Percentiles rank a stretch among this genome's conserved stretches.
Evolutionary conservation across 64 coral and sea anemone genomes (phyloP).

Genomic region (Platygyra sinensis): DNA sequence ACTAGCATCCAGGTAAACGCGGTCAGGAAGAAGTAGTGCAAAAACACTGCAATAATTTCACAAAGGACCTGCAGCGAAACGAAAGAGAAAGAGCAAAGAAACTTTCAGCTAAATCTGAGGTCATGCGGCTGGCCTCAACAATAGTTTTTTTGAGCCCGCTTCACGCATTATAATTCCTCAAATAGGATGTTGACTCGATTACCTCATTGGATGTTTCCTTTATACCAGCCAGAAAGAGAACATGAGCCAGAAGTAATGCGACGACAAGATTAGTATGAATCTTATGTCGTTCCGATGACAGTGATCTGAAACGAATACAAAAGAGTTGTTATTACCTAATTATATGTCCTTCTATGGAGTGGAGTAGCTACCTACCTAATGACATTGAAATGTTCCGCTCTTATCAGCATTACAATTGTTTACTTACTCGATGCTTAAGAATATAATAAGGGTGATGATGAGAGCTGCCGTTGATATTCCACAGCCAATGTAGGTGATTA

Average conservation of each 20-base stretch:
- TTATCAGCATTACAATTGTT: neutral
- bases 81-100: too few species aligned
- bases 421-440: conserved; percentile 55
- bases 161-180: too few species aligned
- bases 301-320: conserved; percentile 20
- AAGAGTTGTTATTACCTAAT: too few species aligned
- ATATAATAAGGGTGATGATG: conserved; percentile 47
- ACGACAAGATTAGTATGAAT: conserved; percentile 56
- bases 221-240: conserved; percentile 51
- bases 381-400: neutral
- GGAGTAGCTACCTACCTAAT: too few species aligned
- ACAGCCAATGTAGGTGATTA: conserved; percentile 55
- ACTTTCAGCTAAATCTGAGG: too few species aligned
- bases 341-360: too few species aligned
- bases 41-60: conserved; percentile 6
- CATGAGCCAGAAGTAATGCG: conserved; percentile 30
- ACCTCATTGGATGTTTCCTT: conserved; percentile 29
- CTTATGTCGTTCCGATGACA: conserved; percentile 44
- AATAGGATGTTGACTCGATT: neutral
- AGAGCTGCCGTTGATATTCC: conserved; percentile 53
- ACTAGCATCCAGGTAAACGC: conserved; percentile 67
- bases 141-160: too few species aligned
- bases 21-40: conserved; percentile 52
- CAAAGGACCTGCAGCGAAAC: conserved; percentile 30
- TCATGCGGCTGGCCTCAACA: too few species aligned